Percentiles rank a stretch among this genome's conserved stretches.
Conservation (phyloP, 2,113 vertebrate genomes). For the Syrrhaptes paradoxus region DNA sequence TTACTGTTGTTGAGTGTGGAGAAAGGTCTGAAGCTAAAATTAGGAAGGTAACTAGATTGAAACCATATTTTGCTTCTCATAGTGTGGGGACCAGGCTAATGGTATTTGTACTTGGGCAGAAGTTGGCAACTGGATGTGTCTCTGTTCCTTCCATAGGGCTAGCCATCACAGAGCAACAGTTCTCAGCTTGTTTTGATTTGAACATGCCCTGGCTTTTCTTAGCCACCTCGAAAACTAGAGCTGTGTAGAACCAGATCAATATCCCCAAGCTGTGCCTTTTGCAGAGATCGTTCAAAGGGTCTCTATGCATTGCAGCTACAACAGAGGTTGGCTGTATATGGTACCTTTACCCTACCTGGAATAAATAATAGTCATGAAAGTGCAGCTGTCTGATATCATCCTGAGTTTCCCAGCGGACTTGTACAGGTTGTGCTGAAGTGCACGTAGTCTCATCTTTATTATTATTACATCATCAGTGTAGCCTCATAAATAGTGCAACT, state of each 20-base stretch:
- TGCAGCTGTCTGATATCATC: not conserved
- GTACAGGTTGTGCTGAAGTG: not conserved
- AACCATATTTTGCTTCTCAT: not conserved
- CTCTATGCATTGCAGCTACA: not conserved
- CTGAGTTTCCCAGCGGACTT: not conserved
- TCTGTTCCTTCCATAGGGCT: not conserved
- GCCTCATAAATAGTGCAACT: not conserved
- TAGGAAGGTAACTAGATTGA: not conserved
- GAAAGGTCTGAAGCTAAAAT: not conserved
- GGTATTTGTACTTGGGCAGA: not conserved
- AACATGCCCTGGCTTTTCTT: not conserved
- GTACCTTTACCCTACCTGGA: not conserved
- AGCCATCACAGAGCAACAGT: not conserved
- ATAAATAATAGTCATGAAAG: not conserved
- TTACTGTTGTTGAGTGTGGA: not conserved
- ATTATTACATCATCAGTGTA: not conserved
- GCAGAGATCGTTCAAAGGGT: not conserved
- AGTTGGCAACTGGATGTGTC: not conserved
- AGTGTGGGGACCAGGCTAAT: not conserved
- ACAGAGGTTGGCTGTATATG: not conserved
- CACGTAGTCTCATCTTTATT: not conserved
- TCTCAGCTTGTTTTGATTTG: not conserved
- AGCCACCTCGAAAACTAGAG: not conserved
- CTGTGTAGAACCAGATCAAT: not conserved
- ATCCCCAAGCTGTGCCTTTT: not conserved